Base-by-base conservation (phyloP, 2,888 invertebrate genomes). In the Psylliodes chrysocephalus region DNA sequence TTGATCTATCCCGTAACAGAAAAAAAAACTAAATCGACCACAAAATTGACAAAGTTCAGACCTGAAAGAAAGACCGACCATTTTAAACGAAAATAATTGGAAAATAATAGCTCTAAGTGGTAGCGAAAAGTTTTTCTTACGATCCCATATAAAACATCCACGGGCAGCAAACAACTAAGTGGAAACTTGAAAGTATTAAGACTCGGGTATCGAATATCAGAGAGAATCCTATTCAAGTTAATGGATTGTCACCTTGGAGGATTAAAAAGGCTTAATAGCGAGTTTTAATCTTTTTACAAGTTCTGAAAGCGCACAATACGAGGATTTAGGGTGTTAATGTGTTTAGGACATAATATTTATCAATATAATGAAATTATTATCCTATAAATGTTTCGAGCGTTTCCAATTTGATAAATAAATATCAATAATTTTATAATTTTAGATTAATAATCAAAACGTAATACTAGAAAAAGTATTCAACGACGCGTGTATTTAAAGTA, bases 181-280 rank as follows among this genome's bases (percentile, higher is more conserved):
- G 1, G 46, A 17, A 46, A 46, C 35, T 35, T 22, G 8, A 46
- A 46, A 46, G 46, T 46, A 46, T 46, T n/a, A 22, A n/a, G 46
- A 17, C 44, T 18, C 18, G n/a, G 18, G n/a, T 44, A 44, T 44
- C 44, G n/a, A 18, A 44, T 46, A 22, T 46, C 46, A 8, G 46
- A 46, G 46, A 46, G 22, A 46, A 46, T 46, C 46, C 46, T 46
- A 46, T 46, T 46, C 22, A 25, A 46, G 46, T 46, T 46, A 46
- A 46, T 46, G 46, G 46, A 46, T 46, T 46, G 46, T 46, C 46
- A 46, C 46, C 46, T 22, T 46, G 46, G 46, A n/a, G 46, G 5
- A 10, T 46, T 10, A 46, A 46, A 22, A 46, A n/a, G 25, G 8
- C 6, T 46, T 14, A 25, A 5, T 46, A 46, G 19, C 46, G 14